Base-by-base conservation (phyloP, 2,888 invertebrate genomes). In the Parnassius apollo region DNA sequence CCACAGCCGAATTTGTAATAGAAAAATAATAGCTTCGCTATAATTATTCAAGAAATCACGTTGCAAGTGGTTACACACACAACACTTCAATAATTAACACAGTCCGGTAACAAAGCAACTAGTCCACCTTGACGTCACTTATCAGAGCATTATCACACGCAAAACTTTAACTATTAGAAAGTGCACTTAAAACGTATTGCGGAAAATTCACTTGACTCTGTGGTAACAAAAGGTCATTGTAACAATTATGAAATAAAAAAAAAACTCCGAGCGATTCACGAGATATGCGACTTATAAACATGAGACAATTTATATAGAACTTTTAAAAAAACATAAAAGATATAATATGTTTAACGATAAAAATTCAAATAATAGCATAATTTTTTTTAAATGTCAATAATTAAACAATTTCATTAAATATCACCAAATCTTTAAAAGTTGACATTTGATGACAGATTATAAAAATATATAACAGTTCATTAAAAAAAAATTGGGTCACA, bases 41-140 rank as follows among this genome's bases (percentile, higher is more conserved):
- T 56, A 54, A 9, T 48, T 35, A 42, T 62, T 62, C 42, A 52
- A 12, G 22, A 45, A 54, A 56, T 61, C 53, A 45, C 63, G 45
- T 61, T 58, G 54, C 63, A 53, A 51, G 56, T 61, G 56, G 65
- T 50, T 65, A 50, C 59, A 35, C 59, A 35, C 62, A 59, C 57
- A 57, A 22, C 64, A 64, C 54, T 65, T 63, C 59, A 69, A 69
- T 68, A 69, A 69, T 68, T 69, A 68, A 61, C 69, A 68, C 68
- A 69, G 64, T 68, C 59, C 57, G 67, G 62, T 68, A 76, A 81
- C 81, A 83, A 84, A 81, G 77, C 70, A 75, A 77, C 69, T 70
- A 68, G 69, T 68, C 55, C 67, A 73, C 65, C 65, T 71, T 77
- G 81, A 83, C 80, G 71, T 77, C 82, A 84, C 79, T 74, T 73